Conservation (phyloP, 2,888 invertebrate genomes). For the Chalcis sispes region DNA sequence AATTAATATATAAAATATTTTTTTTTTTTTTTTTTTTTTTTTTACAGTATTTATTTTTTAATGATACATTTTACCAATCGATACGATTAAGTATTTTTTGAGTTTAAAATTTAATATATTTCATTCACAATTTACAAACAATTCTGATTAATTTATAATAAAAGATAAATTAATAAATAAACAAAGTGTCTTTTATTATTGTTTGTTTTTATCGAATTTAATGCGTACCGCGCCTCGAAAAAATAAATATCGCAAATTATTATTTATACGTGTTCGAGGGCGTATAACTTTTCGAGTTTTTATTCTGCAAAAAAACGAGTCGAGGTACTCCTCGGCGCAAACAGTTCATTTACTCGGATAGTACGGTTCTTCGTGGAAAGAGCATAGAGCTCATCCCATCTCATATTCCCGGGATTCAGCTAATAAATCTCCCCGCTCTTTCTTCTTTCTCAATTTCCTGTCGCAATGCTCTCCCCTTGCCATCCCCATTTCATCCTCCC, state of each 20-base stretch:
- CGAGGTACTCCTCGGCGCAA: constrained; percentile 17
- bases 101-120: too few species aligned
- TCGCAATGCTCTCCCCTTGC: too few species aligned
- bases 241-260: constrained; percentile 10
- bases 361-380: background rate
- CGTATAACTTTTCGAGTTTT: background rate
- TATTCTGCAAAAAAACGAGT: constrained; percentile 17
- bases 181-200: too few species aligned
- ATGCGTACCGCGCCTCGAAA: background rate
- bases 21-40: too few species aligned
- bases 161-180: too few species aligned
- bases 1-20: too few species aligned
- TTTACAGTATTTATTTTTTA: too few species aligned
- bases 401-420: constrained; percentile 45
- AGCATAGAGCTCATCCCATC: constrained; percentile 36
- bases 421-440: constrained; percentile 46
- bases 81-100: too few species aligned
- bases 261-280: background rate
- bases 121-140: too few species aligned
- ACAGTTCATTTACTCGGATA: constrained; percentile 38
- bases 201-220: background rate
- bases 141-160: too few species aligned
- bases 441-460: constrained; percentile 38
- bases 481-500: too few species aligned
- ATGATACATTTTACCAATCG: too few species aligned